Base-by-base conservation (phyloP, 2,797 vertebrate genomes). In the Gymnoscopelus microlampas region DNA sequence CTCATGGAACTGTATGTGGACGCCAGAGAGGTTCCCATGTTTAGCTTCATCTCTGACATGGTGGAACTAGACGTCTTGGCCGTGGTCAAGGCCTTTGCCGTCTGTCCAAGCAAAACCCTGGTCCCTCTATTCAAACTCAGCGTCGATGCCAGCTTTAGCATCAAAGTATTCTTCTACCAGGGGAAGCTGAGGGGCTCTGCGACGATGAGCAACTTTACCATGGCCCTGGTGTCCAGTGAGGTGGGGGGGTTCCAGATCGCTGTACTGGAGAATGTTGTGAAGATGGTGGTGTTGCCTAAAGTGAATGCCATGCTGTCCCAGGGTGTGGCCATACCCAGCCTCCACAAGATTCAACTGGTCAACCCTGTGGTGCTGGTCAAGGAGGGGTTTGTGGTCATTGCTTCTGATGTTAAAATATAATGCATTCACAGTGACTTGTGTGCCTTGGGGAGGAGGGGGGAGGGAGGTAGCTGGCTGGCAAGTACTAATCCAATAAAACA, bases 31-130 rank as follows among this genome's bases (percentile, higher is more conserved):
- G 49, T 26, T 26, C 9, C 39, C 39, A 56, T 10, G 0, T 69
- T 70, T 56, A 5, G 55, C 59, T n/a, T 48, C 26, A 60, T 68
- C 53, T 74, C 12, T 63, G 64, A 71, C 55, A 56, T 71, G 48
- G 53, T 49, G 35, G 55, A 70, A 69, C 57, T 59, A 56, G 11
- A 13, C 55, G 48, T 65, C 69, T 77, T 71, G 58, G 71, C 50
- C 14, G n/a, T 48, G 59, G 68, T 53, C 9, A 9, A 19, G 24
- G 24, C 5, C 0, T 62, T 62, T 78, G 74, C 60, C 77, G 68
- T 29, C 3, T 55, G 12, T 73, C 70, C 67, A 81, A 74, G 76
- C 2, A 51, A 35, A 76, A 57, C 63, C 74, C 15, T 66, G 63
- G 74, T 62, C 73, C 29, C 66, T 29, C 3, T 26, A 10, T 58